Evolutionary conservation across 2,113 vertebrate species (phyloP).

Genomic region (Nesospiza acunhae): DNA sequence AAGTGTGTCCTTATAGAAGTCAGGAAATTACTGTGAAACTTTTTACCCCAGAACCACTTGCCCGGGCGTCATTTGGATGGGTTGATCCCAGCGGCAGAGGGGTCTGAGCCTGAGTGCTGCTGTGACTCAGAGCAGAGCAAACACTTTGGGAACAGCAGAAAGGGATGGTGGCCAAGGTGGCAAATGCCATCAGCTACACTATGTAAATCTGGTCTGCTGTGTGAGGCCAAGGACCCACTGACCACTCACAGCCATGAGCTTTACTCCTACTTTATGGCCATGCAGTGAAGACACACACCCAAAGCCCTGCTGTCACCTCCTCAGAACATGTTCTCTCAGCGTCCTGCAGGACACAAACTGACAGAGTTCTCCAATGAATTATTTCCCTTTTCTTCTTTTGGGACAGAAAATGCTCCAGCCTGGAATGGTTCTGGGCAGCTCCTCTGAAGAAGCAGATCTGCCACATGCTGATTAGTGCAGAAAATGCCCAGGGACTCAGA

Average conservation of each 20-base stretch:
- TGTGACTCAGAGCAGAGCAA: neutral
- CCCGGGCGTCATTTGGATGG: rapidly evolving
- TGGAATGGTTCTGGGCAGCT: neutral
- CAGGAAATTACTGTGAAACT: neutral
- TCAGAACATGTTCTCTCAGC: neutral
- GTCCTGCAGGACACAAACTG: neutral
- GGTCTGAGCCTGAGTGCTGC: neutral
- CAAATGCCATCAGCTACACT: rapidly evolving
- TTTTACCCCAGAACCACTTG: neutral
- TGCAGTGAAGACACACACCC: neutral
- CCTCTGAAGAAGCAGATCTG: neutral
- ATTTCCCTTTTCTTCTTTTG: neutral
- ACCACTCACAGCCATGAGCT: neutral
- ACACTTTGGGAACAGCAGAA: neutral
- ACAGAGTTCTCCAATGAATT: neutral
- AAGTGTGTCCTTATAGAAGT: neutral
- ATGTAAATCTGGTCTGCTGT: neutral
- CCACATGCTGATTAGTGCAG: neutral
- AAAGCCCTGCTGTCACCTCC: neutral
- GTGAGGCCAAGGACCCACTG: neutral
- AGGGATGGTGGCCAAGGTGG: rapidly evolving
- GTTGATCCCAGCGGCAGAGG: rapidly evolving
- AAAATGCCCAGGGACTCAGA: neutral
- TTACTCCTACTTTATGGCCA: neutral
- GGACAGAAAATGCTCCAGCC: neutral